Evolutionary conservation across 2,888 invertebrate species (phyloP).

Genomic region (Pollenia angustigena): DNA sequence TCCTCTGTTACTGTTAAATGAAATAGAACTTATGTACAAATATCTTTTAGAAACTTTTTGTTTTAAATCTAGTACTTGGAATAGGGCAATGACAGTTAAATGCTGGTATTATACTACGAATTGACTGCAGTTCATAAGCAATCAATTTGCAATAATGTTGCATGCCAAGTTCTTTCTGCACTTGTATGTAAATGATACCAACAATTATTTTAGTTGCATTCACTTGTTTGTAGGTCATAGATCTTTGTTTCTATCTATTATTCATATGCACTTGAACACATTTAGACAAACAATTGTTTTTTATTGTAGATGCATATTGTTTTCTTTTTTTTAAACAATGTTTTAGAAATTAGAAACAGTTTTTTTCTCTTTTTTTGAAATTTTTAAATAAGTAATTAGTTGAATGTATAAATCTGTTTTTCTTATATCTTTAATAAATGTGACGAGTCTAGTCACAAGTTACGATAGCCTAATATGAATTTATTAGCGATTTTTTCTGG

Average conservation of each 20-base stretch:
- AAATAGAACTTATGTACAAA: slow-evolving; percentile 22
- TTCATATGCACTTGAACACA: background rate
- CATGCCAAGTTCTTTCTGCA: slow-evolving; percentile 67
- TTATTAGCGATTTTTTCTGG: no score
- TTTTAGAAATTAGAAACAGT: background rate
- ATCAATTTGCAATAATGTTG: slow-evolving; percentile 67
- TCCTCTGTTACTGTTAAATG: slow-evolving; percentile 7
- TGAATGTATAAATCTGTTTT: no score
- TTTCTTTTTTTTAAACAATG: background rate
- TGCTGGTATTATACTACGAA: slow-evolving; percentile 55
- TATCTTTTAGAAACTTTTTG: background rate
- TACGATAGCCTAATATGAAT: no score
- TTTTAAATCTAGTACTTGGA: slow-evolving; percentile 36
- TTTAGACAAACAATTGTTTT: background rate
- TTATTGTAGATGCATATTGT: background rate
- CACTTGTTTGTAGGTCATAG: slow-evolving; percentile 52
- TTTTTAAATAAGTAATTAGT: no score
- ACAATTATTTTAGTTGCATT: slow-evolving; percentile 46
- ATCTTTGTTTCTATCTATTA: slow-evolving; percentile 37
- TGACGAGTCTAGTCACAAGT: no score
- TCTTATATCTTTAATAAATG: no score
- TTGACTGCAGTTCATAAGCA: slow-evolving; percentile 69
- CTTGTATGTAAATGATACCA: slow-evolving; percentile 44
- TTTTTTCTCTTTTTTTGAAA: no score
- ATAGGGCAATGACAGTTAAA: slow-evolving; percentile 69